Base-by-base conservation (phyloP, 2,888 invertebrate genomes). In the Cloeon dipterum region DNA sequence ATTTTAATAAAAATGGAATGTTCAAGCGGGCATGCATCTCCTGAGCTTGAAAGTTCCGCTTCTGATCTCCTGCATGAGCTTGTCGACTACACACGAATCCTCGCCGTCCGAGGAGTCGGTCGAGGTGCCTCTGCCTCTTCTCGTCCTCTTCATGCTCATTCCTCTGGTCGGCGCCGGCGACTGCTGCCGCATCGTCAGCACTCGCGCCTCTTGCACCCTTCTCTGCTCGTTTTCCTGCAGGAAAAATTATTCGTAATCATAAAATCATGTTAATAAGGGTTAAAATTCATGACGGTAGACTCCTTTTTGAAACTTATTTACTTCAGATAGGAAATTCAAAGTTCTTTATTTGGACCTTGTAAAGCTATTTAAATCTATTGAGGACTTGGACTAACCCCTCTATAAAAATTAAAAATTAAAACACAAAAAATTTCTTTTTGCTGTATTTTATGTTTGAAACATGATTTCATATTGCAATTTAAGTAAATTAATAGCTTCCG, bases 191-290 rank as follows among this genome's bases (percentile, higher is more conserved):
- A 45, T 26, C 37, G 40, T 42, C 40, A 48, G 42, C 33, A 43
- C 40, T 39, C 46, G 42, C 32, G 48, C 49, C 37, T 52, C 51
- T 23, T 46, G 45, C 20, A 46, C 46, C 7, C 41, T 44, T 3
- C 49, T 42, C 20, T 44, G 43, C 34, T 46, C 45, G 37, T 52
- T 52, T 34, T 52, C 52, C 51, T 51, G 37, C 1, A 39, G 39
- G 34, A 20, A 35, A 26, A n/a, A 19, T 26, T 26, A 17, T 17
- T n/a, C 1, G 20, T n/a, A n/a, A n/a, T n/a, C n/a, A n/a, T n/a
- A n/a, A n/a, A n/a, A n/a, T n/a, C n/a, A n/a, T n/a, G n/a, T n/a
- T n/a, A n/a, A n/a, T n/a, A n/a, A n/a, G n/a, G n/a, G n/a, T n/a
- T n/a, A n/a, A n/a, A n/a, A n/a, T n/a, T n/a, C n/a, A n/a, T n/a